Evolutionary conservation across 2,797 vertebrate species (phyloP).

Genomic region (Antennarius maculatus): DNA sequence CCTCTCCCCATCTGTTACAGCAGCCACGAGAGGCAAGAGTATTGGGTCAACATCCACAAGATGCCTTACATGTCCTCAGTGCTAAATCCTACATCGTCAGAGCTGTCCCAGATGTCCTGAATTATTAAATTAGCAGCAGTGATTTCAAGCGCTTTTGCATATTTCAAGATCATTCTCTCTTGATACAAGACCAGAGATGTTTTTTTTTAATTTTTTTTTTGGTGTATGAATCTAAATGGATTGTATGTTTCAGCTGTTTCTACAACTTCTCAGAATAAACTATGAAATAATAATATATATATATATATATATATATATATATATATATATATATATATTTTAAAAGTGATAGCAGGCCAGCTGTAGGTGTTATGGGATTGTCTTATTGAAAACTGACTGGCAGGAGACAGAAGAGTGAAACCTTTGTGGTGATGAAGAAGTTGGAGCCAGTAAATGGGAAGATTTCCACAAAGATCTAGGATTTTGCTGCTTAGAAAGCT

Average conservation of each 20-base stretch:
- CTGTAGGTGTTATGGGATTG: background rate
- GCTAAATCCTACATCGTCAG: slow-evolving; percentile 70
- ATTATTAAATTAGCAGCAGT: slow-evolving; percentile 78
- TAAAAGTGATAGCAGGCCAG: background rate
- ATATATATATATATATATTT: too few relatives aligned
- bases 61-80: slow-evolving; percentile 70
- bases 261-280: slow-evolving; percentile 52
- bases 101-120: slow-evolving; percentile 69
- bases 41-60: slow-evolving; percentile 78
- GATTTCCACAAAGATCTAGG: slow-evolving; percentile 86
- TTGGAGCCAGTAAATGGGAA: slow-evolving; percentile 93
- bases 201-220: slow-evolving; percentile 34
- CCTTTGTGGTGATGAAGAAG: slow-evolving; percentile 86
- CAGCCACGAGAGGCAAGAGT: slow-evolving; percentile 71
- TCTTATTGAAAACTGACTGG: background rate
- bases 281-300: slow-evolving; percentile 19
- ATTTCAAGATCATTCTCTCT: slow-evolving; percentile 79
- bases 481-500: slow-evolving; percentile 90
- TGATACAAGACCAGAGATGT: slow-evolving; percentile 53
- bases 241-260: slow-evolving; percentile 57
- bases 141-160: slow-evolving; percentile 76
- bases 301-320: too few relatives aligned
- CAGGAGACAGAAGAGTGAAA: slow-evolving; percentile 56
- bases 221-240: slow-evolving; percentile 54
- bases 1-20: slow-evolving; percentile 84